Percentiles rank a stretch among this genome's conserved stretches.
These are phyloP conservation scores for Pheosia gnoma DNA, from an alignment of 2,888 invertebrate species.

Conservation along the genomic window DNA sequence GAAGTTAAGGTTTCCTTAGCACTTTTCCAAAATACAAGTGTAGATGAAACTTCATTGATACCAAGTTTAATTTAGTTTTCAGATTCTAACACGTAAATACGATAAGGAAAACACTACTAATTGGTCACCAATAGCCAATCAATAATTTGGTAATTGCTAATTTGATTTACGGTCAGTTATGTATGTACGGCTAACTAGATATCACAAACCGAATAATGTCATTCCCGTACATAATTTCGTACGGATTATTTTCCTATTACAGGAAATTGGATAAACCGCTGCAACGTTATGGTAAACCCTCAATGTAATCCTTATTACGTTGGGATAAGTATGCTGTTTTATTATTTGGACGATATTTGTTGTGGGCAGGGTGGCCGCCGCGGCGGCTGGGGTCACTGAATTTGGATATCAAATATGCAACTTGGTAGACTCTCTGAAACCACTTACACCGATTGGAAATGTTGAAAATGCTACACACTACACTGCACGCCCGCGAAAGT, in stretches of 20 bases:
- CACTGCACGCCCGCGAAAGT: constrained; percentile 17
- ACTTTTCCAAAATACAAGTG: constrained; percentile 20
- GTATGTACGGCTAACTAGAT: neutral
- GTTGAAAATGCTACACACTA: constrained; percentile 40
- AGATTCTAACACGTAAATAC: neutral
- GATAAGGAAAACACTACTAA: neutral
- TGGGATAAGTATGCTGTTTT: constrained; percentile 27
- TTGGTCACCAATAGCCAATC: neutral
- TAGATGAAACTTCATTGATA: constrained; percentile 1
- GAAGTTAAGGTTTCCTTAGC: constrained; percentile 37
- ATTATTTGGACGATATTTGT: constrained; percentile 12
- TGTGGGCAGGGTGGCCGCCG: constrained; percentile 18
- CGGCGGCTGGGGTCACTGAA: constrained; percentile 40
- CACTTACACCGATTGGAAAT: constrained; percentile 65
- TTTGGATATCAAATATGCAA: constrained; percentile 62
- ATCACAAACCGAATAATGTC: constrained; percentile 14
- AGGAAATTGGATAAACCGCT: constrained; percentile 42
- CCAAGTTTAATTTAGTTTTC: neutral
- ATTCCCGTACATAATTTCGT: constrained; percentile 37
- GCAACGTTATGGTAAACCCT: constrained; percentile 14
- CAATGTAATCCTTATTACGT: constrained; percentile 13
- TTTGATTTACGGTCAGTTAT: neutral
- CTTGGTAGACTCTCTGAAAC: constrained; percentile 50
- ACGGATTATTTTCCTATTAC: constrained; percentile 45
- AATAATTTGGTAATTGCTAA: neutral